phyloP scores from a whole-genome alignment of 2,888 invertebrate species.

The Pseudoips prasinana region DNA sequence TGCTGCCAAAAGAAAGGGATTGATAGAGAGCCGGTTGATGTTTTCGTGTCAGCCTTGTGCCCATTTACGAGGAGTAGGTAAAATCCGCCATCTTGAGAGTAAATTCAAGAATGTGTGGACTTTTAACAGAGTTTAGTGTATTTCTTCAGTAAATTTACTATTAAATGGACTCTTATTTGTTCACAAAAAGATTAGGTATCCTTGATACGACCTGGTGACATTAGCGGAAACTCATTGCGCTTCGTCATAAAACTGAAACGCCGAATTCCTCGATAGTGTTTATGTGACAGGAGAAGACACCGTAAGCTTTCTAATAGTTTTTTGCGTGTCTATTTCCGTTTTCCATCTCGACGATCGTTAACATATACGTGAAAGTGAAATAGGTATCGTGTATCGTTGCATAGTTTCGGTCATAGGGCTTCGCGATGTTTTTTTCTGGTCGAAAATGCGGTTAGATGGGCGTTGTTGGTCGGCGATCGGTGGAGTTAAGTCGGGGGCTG shows the following conservation, averaged over 20 bases:
- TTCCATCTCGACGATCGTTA: slow-evolving; percentile 76
- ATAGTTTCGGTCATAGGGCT: slow-evolving; percentile 47
- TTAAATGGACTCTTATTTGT: slow-evolving; percentile 68
- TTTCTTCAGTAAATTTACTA: slow-evolving; percentile 72
- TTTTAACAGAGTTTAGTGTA: slow-evolving; percentile 73
- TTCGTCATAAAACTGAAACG: slow-evolving; percentile 59
- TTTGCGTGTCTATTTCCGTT: slow-evolving; percentile 81
- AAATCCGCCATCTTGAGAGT: slow-evolving; percentile 85
- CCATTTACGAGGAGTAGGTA: slow-evolving; percentile 81
- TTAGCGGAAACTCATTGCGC: slow-evolving; percentile 51
- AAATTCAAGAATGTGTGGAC: slow-evolving; percentile 83
- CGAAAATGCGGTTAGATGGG: slow-evolving; percentile 80
- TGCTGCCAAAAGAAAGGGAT: slow-evolving; percentile 66
- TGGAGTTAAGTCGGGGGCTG: slow-evolving; percentile 57
- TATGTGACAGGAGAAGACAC: slow-evolving; percentile 81
- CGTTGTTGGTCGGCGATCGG: slow-evolving; percentile 71
- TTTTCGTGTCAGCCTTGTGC: slow-evolving; percentile 83
- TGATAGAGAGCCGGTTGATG: slow-evolving; percentile 78
- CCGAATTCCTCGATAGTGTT: slow-evolving; percentile 77
- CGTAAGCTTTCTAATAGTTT: slow-evolving; percentile 82
- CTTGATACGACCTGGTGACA: slow-evolving; percentile 48
- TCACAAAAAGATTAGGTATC: slow-evolving; percentile 48
- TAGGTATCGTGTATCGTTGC: slow-evolving; percentile 57
- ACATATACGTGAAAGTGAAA: slow-evolving; percentile 76
- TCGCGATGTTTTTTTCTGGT: slow-evolving; percentile 69